Evolutionary conservation across 2,888 invertebrate genomes (phyloP), one percentile per base, ranked within the genome.

Genomic region (Acronicta leporina): DNA sequence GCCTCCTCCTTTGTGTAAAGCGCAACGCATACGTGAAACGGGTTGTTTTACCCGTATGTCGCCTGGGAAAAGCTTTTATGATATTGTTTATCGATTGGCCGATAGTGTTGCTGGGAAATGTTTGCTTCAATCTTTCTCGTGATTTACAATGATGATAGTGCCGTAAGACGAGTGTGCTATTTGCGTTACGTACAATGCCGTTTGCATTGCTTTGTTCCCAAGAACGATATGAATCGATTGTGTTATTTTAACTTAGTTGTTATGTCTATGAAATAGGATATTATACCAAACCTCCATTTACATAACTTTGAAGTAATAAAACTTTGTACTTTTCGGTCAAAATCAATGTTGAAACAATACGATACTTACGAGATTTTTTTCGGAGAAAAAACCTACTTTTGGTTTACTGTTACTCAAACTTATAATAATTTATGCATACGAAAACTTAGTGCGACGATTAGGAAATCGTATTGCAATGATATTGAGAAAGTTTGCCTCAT

Each of bases 61-160:
- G 83, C 85, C 77, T 88, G 87, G 77, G 86, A 87, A 88, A 81
- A 82, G 80, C 86, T 87, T 83, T 83, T 84, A 83, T 82, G 79
- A 80, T 87, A 88, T 87, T 86, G 83, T 84, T 77, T 81, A 84
- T 80, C 76, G 80, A 79, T 79, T 77, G 55, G 72, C 63, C 61
- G 72, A 75, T 81, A 76, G 68, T 72, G 51, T 59, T 58, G 58
- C 60, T 68, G 73, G 57, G 75, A 78, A 75, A 63, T 61, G 63
- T 67, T 58, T 46, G 45, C 59, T 57, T 46, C 53, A 63, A 68
- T 73, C 50, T 62, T 73, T 69, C 64, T 62, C 58, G 73, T 77
- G 75, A 69, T 75, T 69, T 75, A 68, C 54, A 74, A 56, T 41
- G 47, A 56, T 52, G 58, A 76, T 68, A 71, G 43, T 56, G 42